Evolutionary conservation across 2,888 invertebrate species (phyloP).

Genomic region (Papilio gigon): DNA sequence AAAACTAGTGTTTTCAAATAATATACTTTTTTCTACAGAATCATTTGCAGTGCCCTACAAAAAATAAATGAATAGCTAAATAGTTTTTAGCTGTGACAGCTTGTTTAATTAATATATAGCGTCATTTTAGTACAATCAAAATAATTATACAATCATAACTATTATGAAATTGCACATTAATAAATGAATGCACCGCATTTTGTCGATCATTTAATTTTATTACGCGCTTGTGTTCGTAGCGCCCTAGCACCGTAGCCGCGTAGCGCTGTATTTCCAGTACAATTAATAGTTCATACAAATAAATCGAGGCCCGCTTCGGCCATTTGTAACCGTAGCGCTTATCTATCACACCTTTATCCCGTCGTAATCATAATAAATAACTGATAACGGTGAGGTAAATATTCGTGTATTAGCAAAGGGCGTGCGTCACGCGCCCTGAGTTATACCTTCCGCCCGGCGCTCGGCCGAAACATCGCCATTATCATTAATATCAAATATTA

Average conservation of each 20-base stretch:
- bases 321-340: constrained; percentile 52
- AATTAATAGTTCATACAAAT: constrained; percentile 44
- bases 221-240: constrained; percentile 9
- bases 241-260: background rate
- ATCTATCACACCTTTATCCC: constrained; percentile 68
- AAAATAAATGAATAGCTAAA: no score
- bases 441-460: constrained; percentile 75
- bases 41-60: no score
- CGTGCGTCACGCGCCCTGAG: constrained; percentile 67
- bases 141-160: background rate
- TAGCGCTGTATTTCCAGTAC: constrained; percentile 24
- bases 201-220: constrained; percentile 33
- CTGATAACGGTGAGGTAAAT: constrained; percentile 57
- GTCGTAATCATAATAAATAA: constrained; percentile 77
- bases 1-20: no score
- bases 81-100: no score
- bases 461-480: constrained; percentile 75
- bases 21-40: no score
- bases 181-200: constrained; percentile 11
- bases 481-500: constrained; percentile 83
- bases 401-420: constrained; percentile 71
- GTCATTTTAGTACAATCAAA: background rate
- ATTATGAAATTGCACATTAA: constrained; percentile 4
- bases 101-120: background rate
- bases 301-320: constrained; percentile 40